phyloP scores from a whole-genome alignment of 2,888 invertebrate genomes.

The Netelia inedita region DNA sequence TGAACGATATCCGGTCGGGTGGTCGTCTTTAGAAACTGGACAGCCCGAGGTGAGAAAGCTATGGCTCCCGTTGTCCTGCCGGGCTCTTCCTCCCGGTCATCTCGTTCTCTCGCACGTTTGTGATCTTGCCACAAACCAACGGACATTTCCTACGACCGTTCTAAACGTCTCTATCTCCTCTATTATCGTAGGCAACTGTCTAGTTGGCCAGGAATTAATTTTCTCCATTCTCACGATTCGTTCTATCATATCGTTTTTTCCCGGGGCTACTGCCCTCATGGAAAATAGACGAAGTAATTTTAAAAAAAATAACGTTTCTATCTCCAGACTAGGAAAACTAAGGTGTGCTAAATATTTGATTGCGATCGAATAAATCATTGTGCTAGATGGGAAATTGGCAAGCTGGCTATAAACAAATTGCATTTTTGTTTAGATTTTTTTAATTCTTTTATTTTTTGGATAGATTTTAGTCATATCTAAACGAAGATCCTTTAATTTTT shows the following conservation, averaged over 20 bases:
- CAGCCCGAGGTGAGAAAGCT: constrained; percentile 55
- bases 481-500: not conserved
- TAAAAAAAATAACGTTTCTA: too few species aligned
- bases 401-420: too few species aligned
- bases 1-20: not conserved
- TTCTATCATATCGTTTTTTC: not conserved
- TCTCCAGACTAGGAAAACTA: too few species aligned
- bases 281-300: too few species aligned
- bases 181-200: not conserved
- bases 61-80: constrained; percentile 17
- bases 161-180: not conserved
- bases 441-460: not conserved
- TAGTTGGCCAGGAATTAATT: not conserved
- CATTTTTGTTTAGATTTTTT: not conserved
- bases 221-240: not conserved
- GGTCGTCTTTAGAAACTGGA: constrained; percentile 46
- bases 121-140: constrained; percentile 25
- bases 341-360: too few species aligned
- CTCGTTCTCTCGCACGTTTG: constrained; percentile 1
- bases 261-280: not conserved
- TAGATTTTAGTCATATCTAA: not conserved
- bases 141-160: constrained; percentile 23
- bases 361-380: too few species aligned
- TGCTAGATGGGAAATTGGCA: too few species aligned
- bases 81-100: constrained; percentile 42